A percentile compares a stretch with the other conserved stretches of the same genome.
Conservation (phyloP, 2,797 vertebrate species). For the Okamejei kenojei region DNA sequence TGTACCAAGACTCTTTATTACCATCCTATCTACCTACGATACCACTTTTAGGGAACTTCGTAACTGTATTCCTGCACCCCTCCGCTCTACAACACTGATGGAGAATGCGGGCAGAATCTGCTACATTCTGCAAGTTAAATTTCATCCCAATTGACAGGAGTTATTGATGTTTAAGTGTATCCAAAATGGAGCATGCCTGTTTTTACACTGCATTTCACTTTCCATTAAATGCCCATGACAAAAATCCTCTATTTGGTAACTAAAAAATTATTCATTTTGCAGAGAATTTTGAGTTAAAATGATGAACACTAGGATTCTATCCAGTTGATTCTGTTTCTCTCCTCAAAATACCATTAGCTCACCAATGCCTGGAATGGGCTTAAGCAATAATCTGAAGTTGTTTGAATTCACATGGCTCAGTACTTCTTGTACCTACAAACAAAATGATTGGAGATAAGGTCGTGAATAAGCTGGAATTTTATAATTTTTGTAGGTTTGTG, state of each 20-base stretch:
- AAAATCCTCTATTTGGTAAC: background rate
- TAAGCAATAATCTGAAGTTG: background rate
- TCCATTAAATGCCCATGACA: background rate
- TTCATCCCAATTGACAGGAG: background rate
- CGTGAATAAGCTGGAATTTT: slow-evolving; percentile 13
- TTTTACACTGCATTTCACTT: background rate
- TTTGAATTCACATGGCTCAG: background rate
- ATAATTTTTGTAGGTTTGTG: slow-evolving; percentile 47
- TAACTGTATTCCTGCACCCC: too few relatives aligned
- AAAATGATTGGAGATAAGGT: background rate
- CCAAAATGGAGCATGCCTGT: background rate
- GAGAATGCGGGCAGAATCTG: background rate
- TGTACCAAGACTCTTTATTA: too few relatives aligned
- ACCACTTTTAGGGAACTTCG: too few relatives aligned
- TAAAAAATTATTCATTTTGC: background rate
- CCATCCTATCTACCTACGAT: too few relatives aligned
- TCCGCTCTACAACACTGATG: too few relatives aligned
- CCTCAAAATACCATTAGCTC: background rate
- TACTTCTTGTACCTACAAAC: background rate
- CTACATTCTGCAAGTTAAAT: background rate
- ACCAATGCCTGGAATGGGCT: background rate
- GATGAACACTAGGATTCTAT: background rate
- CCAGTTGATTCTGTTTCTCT: background rate
- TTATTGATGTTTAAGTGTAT: background rate
- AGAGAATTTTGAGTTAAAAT: background rate